A percentile compares a stretch with the other conserved stretches of the same genome.
phyloP scores from a whole-genome alignment of 2,113 vertebrate genomes.

The Corydoras sp. region DNA sequence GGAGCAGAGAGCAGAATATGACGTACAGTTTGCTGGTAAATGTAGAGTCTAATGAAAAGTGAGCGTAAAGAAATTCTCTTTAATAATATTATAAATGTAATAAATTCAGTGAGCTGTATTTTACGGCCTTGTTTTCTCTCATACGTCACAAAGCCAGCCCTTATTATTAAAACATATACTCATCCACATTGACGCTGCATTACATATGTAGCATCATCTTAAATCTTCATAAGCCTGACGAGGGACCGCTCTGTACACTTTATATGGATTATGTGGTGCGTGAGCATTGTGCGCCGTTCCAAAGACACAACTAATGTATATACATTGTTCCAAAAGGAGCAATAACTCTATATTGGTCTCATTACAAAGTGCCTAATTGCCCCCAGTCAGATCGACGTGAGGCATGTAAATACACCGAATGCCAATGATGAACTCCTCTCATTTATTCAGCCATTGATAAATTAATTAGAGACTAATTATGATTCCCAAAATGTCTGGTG shows the following conservation, averaged over 20 bases:
- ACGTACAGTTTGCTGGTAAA: no score
- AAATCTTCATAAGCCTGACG: neutral
- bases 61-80: no score
- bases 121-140: no score
- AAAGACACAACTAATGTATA: conserved; percentile 22
- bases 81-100: no score
- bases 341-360: conserved; percentile 46
- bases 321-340: conserved; percentile 31
- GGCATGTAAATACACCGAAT: conserved; percentile 62
- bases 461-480: conserved; percentile 38
- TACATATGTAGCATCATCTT: neutral
- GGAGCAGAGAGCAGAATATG: no score
- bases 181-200: neutral
- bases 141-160: no score
- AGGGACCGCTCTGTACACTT: neutral
- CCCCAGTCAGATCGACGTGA: conserved; percentile 57
- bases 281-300: conserved; percentile 14
- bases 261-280: conserved; percentile 1
- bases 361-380: conserved; percentile 55
- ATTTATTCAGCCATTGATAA: conserved; percentile 41
- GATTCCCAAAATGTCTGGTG: conserved; percentile 24
- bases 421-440: conserved; percentile 51
- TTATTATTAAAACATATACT: no score
- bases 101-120: no score
- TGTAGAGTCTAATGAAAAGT: no score